Percentiles rank a stretch among this genome's conserved stretches.
Conservation (phyloP, 2,113 vertebrate species). For the Pelusios castaneus region DNA sequence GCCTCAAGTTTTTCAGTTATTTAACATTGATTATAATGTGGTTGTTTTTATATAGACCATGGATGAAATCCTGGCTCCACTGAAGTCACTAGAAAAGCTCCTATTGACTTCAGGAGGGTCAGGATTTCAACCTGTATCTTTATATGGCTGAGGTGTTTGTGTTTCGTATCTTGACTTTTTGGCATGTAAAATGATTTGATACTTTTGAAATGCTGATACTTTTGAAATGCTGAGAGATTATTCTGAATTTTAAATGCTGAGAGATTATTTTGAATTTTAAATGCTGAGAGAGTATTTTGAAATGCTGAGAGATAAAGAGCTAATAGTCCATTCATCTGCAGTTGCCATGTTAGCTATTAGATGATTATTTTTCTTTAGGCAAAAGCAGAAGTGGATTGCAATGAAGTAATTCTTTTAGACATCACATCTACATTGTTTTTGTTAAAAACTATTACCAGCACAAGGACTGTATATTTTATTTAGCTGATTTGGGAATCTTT, state of each 20-base stretch:
- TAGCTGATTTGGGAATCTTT: neutral
- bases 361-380: neutral
- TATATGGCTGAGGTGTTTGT: neutral
- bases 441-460: neutral
- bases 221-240: neutral
- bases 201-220: slow-evolving; percentile 30
- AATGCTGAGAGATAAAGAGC: neutral
- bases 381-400: neutral
- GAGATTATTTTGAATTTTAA: no score
- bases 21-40: neutral
- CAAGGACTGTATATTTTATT: neutral
- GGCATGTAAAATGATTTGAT: neutral
- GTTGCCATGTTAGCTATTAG: neutral
- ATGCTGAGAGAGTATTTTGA: slow-evolving; percentile 25
- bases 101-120: neutral
- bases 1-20: neutral
- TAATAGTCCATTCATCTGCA: neutral
- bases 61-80: neutral
- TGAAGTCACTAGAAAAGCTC: neutral
- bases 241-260: no score
- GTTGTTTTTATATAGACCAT: neutral
- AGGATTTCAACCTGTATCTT: neutral
- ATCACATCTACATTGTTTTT: neutral
- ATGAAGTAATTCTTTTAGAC: neutral
- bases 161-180: neutral